Evolutionary conservation across 2,113 vertebrate genomes (phyloP).

Genomic region (Hydropotes inermis): DNA sequence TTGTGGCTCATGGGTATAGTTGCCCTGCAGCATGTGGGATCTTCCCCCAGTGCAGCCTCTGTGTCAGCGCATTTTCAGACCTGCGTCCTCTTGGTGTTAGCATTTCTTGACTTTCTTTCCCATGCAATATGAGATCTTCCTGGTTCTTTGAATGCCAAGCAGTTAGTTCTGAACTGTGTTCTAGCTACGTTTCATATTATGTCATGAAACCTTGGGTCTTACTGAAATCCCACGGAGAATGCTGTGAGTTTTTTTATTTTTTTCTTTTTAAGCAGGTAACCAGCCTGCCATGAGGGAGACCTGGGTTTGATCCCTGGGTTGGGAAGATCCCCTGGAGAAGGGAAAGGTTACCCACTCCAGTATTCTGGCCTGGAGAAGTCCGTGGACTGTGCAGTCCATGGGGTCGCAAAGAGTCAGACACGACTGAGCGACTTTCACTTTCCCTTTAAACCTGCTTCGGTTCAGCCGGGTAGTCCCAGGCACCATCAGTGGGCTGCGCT

Average conservation of each 20-base stretch:
- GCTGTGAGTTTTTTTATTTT: not conserved
- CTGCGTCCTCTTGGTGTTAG: not conserved
- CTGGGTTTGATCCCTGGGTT: not conserved
- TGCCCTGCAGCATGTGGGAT: not conserved
- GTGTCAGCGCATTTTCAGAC: not conserved
- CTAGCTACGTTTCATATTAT: not conserved
- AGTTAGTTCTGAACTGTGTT: not conserved
- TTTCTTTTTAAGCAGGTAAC: not conserved
- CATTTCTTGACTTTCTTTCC: not conserved
- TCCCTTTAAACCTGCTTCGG: not conserved
- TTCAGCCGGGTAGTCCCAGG: not conserved
- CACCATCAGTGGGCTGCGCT: too few relatives aligned
- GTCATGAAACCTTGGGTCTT: not conserved
- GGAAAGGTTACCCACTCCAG: not conserved
- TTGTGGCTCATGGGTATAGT: not conserved
- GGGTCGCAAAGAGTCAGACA: not conserved
- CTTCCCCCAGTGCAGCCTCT: not conserved
- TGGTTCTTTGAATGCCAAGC: not conserved
- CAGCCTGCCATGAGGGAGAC: not conserved
- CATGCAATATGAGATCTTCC: not conserved
- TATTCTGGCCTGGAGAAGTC: not conserved
- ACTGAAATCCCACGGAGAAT: not conserved
- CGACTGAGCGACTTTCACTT: not conserved
- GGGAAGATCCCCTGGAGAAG: not conserved
- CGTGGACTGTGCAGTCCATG: not conserved